A percentile compares a stretch with the other conserved stretches of the same genome.
phyloP scores from a whole-genome alignment of 2,888 invertebrate genomes.

The Nasonovia ribisnigri region DNA sequence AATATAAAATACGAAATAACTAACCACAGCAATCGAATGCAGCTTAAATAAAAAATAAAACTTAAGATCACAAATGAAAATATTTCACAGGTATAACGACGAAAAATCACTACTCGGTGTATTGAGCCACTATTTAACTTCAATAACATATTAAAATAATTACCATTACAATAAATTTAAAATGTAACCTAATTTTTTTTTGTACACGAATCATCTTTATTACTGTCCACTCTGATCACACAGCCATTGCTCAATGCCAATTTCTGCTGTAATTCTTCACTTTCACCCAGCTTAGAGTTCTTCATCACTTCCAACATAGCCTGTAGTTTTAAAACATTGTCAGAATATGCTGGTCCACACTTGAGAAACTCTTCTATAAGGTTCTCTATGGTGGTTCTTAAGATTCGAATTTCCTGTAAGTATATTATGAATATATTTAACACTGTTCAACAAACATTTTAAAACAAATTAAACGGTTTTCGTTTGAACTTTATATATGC shows the following conservation, averaged over 20 bases:
- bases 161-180: neutral
- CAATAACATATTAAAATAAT: neutral
- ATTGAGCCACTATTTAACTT: conserved; percentile 7
- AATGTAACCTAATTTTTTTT: conserved; percentile 22
- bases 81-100: neutral
- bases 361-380: conserved; percentile 50
- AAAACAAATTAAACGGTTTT: neutral
- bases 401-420: conserved; percentile 38
- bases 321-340: conserved; percentile 48
- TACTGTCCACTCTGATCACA: neutral
- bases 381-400: conserved; percentile 35
- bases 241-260: conserved; percentile 22
- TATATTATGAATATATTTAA: neutral
- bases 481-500: neutral
- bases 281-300: conserved; percentile 27
- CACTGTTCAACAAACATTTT: neutral
- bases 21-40: neutral
- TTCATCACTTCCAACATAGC: conserved; percentile 55
- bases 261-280: conserved; percentile 18
- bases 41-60: neutral
- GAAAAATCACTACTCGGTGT: neutral
- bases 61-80: neutral
- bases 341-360: conserved; percentile 45
- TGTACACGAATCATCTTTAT: conserved; percentile 28
- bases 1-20: neutral